These are phyloP conservation scores for Meleagris gallopavo DNA, from an alignment of 2,113 vertebrate genomes.

Conservation along the genomic window DNA sequence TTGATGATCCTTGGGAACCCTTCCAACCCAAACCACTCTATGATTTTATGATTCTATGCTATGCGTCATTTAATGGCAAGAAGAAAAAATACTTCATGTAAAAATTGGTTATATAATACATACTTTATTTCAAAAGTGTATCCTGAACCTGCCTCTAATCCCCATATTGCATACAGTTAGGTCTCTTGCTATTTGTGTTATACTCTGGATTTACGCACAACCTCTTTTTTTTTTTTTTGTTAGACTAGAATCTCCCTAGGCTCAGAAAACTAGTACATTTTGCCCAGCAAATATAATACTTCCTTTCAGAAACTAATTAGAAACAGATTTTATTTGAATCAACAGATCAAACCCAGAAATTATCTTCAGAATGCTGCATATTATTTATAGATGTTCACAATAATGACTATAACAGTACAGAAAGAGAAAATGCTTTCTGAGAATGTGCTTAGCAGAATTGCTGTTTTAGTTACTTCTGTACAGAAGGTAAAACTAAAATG, in stretches of 20 bases:
- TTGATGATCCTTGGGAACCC: too few relatives aligned
- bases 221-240: not conserved
- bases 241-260: not conserved
- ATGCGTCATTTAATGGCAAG: not conserved
- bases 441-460: not conserved
- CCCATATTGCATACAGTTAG: not conserved
- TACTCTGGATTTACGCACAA: not conserved
- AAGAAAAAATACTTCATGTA: not conserved
- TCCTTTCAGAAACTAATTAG: not conserved
- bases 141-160: not conserved
- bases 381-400: not conserved
- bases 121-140: too few relatives aligned
- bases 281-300: not conserved
- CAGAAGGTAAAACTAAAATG: not conserved
- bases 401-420: not conserved
- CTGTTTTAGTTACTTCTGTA: not conserved
- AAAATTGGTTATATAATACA: not conserved
- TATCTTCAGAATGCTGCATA: not conserved
- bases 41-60: too few relatives aligned
- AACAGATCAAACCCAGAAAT: constrained; percentile 1
- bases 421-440: not conserved
- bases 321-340: not conserved
- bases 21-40: too few relatives aligned
- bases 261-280: not conserved
- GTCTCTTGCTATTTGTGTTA: not conserved